phyloP scores from a whole-genome alignment of 1,140 invertebrate species.

The Melipona quadrifasciata region DNA sequence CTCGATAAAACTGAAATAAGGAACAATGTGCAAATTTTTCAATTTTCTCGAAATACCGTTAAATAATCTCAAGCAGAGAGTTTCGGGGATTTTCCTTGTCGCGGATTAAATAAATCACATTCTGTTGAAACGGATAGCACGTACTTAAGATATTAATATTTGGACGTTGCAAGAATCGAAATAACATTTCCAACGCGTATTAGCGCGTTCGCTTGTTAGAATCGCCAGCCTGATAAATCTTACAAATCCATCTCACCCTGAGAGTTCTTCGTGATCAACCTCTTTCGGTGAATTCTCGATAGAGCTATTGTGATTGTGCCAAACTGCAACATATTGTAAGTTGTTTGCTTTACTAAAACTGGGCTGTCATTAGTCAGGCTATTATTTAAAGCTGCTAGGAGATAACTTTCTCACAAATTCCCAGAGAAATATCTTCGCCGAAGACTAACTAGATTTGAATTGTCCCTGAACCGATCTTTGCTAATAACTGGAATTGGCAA shows the following conservation, averaged over 20 bases:
- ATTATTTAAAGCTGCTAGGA: neutral
- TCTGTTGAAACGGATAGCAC: no score
- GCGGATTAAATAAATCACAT: no score
- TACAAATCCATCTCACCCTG: neutral
- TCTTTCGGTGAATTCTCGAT: slow-evolving; percentile 16
- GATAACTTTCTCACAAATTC: neutral
- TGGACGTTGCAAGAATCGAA: neutral
- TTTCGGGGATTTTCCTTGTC: no score
- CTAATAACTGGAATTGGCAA: no score
- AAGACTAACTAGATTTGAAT: neutral
- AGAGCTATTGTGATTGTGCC: slow-evolving; percentile 37
- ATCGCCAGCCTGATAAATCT: neutral
- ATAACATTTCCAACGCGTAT: neutral
- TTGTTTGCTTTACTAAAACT: slow-evolving; percentile 34
- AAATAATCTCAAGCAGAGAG: no score
- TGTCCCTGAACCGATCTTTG: no score
- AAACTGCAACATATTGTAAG: slow-evolving; percentile 39
- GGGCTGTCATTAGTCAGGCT: neutral
- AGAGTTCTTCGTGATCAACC: slow-evolving; percentile 25
- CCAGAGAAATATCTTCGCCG: neutral
- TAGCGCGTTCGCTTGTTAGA: neutral
- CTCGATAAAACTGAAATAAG: neutral
- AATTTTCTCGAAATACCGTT: no score
- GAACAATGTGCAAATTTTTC: no score
- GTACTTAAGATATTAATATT: no score